A percentile compares a stretch with the other conserved stretches of the same genome.
phyloP scores from a whole-genome alignment of 1,140 invertebrate species.

The Camponotus floridanus region DNA sequence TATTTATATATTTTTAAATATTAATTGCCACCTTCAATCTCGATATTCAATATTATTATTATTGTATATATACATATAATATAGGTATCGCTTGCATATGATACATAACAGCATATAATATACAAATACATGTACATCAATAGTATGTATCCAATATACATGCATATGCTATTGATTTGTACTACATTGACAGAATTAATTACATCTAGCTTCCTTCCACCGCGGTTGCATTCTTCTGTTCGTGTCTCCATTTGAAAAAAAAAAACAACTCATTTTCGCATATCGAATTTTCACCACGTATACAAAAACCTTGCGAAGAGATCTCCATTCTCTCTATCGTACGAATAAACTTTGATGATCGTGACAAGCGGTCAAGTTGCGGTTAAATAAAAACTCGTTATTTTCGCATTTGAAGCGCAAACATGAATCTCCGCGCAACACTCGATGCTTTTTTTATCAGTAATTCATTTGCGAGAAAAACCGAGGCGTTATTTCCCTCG shows the following conservation, averaged over 20 bases:
- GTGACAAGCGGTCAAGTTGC: slow-evolving; percentile 6
- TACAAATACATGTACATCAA: slow-evolving; percentile 26
- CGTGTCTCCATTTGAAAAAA: background rate
- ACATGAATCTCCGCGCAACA: slow-evolving; percentile 12
- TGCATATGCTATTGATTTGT: slow-evolving; percentile 48
- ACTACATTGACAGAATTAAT: slow-evolving; percentile 50
- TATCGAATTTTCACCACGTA: slow-evolving; percentile 49
- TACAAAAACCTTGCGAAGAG: slow-evolving; percentile 27
- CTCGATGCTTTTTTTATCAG: background rate
- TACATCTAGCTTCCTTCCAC: slow-evolving; percentile 39
- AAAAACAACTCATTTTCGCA: slow-evolving; percentile 38
- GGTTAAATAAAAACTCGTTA: slow-evolving; percentile 39
- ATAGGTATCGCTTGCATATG: slow-evolving; percentile 22
- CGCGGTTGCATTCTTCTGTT: slow-evolving; percentile 16
- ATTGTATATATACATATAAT: background rate
- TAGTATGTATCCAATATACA: slow-evolving; percentile 43
- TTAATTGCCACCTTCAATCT: slow-evolving; percentile 45
- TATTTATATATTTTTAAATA: slow-evolving; percentile 2
- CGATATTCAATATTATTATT: slow-evolving; percentile 40
- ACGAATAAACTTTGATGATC: slow-evolving; percentile 59
- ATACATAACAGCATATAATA: slow-evolving; percentile 40
- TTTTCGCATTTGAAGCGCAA: background rate
- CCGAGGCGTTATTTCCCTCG: background rate
- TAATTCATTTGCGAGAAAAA: background rate
- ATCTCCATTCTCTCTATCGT: slow-evolving; percentile 13